phyloP scores from a whole-genome alignment of 2,113 vertebrate species.

The Mus musculus region GRCm39 chr5:107585001-107585500 shows the following conservation, averaged over 20 bases:
- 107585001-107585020: too few species aligned
- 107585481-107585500: not conserved
- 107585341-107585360: not conserved
- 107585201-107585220: too few species aligned
- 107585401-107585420: not conserved
- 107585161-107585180: too few species aligned
- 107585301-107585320: not conserved
- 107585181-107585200: too few species aligned
- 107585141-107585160: too few species aligned
- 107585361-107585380: not conserved
- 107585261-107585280: not conserved
- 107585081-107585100: too few species aligned
- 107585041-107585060: too few species aligned
- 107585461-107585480: not conserved
- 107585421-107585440: too few species aligned
- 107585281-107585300: not conserved
- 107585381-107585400: not conserved
- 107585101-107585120: too few species aligned
- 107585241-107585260: not conserved
- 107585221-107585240: not conserved
- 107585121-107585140: too few species aligned
- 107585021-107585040: too few species aligned
- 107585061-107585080: too few species aligned
- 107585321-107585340: not conserved
- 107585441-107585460: not conserved